Base-by-base conservation (phyloP, 2,888 invertebrate genomes). In the Cosmopolites sordidus region DNA sequence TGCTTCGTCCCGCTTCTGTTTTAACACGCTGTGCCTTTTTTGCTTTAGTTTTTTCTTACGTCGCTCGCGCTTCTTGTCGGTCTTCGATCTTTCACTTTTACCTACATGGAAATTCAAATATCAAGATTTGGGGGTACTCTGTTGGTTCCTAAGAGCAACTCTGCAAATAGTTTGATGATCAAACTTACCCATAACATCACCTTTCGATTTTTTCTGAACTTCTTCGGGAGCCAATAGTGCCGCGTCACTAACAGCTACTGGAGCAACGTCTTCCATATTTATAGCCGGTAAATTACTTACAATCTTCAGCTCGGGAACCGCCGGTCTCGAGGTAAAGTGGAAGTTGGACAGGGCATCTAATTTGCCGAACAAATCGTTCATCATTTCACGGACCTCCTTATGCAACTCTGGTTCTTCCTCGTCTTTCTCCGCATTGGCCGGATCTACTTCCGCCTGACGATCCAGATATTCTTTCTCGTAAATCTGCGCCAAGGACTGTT, bases 191-290 rank as follows among this genome's bases (percentile, higher is more conserved):
- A 83, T 73, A 57, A 76, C 67, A 61, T 80, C 79, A 47, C 83
- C 81, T 68, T 79, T 78, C 1, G 70, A 60, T 61, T 75, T 76
- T 15, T 63, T 80, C 73, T 82, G 84, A 1, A 97, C 79, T 80
- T 98, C 97, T 75, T 96, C 92, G 0, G 98, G 96, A 14, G 97
- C 96, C 58, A 97, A 76, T 30, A 94, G 73, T 1, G 86, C 79
- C 2, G 89, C 90, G 73, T 93, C 89, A 66, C 88, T 92, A 0
- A 86, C 81, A n/a, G 87, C 85, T 4, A 91, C 79, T 0, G 97
- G 97, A 0, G 94, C 93, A 5, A 96, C 94, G 75, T 99, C 98
- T 74, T 99, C 99, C 83, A 96, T 89, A 22, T 79, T 82, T 44
- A 98, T 84, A 0, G 95, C 91, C 1, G 97, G 92, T 58, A 92